Base-by-base conservation (phyloP, 2,888 invertebrate genomes). In the Agelastica alni region DNA sequence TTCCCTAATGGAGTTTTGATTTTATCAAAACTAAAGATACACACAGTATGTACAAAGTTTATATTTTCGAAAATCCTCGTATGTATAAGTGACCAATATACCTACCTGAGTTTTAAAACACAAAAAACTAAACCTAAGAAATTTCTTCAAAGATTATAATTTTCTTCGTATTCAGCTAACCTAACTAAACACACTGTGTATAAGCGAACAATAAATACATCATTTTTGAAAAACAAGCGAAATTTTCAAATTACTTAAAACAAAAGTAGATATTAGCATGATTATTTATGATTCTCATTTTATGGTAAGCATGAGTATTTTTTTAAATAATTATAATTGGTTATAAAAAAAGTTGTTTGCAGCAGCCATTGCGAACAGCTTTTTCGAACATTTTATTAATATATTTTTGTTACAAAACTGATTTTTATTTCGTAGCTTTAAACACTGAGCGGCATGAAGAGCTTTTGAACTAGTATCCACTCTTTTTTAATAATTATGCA, bases 291-390 rank as follows among this genome's bases (percentile, higher is more conserved):
- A 10, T 31, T 1, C 5, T 39, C 17, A 36, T 36, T 2, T 16
- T 36, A 5, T 26, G 4, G 14, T 26, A 26, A 4, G 4, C 14
- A 17, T 4, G 3, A 26, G 26, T 42, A 10, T 28, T 2, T 16
- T 16, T 42, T 42, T 2, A 43, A 17, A 7, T 42, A 5, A 31
- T 10, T 36, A 26, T 6, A 13, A 36, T 53, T 41, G 57, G 54
- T 51, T 61, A 57, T 58, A 14, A 13, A 34, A 59, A 45, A 70
- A 65, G 67, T 62, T 67, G 62, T 60, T 64, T 67, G 69, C 65
- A 71, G 63, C 75, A 75, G 75, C 75, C 75, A 74, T 73, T 70
- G 62, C 69, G 65, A 62, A 57, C 61, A 62, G 51, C 58, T 68
- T 63, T 16, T n/a, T n/a, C 37, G 12, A 10, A 7, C 16, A 18